phyloP scores from a whole-genome alignment of 2,888 invertebrate species.

The Eupithecia abbreviata region DNA sequence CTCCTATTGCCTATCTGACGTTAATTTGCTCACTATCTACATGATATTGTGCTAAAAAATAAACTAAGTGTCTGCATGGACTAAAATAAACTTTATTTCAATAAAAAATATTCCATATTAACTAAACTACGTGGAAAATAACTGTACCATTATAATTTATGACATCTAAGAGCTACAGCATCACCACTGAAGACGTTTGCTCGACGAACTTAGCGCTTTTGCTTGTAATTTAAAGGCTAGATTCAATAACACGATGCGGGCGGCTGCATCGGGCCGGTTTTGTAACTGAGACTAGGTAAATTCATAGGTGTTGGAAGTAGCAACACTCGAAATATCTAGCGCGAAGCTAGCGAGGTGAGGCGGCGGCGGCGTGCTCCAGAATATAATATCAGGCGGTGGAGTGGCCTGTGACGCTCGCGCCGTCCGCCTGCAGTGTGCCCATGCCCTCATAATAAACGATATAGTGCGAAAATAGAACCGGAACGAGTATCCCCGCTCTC shows the following conservation, averaged over 20 bases:
- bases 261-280: slow-evolving; percentile 74
- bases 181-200: slow-evolving; percentile 18
- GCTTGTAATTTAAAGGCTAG: slow-evolving; percentile 33
- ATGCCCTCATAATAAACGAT: slow-evolving; percentile 76
- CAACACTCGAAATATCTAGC: slow-evolving; percentile 83
- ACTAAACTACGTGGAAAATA: background rate
- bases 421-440: slow-evolving; percentile 60
- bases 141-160: slow-evolving; percentile 6
- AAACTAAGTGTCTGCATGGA: background rate
- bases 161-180: slow-evolving; percentile 9
- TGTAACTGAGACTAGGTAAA: slow-evolving; percentile 79
- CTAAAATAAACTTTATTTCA: background rate
- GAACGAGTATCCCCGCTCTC: slow-evolving; percentile 70
- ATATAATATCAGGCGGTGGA: slow-evolving; percentile 81
- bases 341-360: slow-evolving; percentile 79
- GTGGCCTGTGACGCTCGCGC: slow-evolving; percentile 67
- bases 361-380: slow-evolving; percentile 77
- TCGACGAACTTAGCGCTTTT: slow-evolving; percentile 23
- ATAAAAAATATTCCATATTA: background rate
- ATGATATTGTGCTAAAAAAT: background rate
- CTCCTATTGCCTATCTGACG: background rate
- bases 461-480: slow-evolving; percentile 80
- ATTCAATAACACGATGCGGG: slow-evolving; percentile 68
- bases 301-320: slow-evolving; percentile 77
- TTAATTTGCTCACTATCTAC: background rate